These are phyloP conservation scores for Centroberyx gerrardi DNA, from an alignment of 2,797 vertebrate species.

Conservation along the genomic window DNA sequence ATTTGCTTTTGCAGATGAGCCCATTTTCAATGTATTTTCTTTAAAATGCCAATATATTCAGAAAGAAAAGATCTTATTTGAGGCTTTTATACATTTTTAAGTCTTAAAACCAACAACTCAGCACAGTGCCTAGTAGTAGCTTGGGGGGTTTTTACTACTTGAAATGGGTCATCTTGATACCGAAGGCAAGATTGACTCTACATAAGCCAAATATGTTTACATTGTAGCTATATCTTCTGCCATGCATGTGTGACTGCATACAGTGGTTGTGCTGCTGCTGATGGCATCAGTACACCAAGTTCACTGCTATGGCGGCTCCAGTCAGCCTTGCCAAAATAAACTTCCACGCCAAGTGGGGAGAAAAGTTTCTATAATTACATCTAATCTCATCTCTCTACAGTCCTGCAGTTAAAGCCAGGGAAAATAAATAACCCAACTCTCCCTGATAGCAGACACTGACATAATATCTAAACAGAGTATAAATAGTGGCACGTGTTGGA, in stretches of 20 bases:
- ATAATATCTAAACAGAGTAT: not conserved
- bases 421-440: not conserved
- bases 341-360: not conserved
- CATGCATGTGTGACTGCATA: not conserved
- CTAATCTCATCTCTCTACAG: constrained; percentile 3
- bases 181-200: not conserved
- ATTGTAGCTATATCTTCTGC: not conserved
- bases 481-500: constrained; percentile 10
- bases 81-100: too few relatives aligned
- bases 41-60: too few relatives aligned
- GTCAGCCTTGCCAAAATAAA: constrained; percentile 10
- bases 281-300: not conserved
- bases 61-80: not conserved
- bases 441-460: not conserved
- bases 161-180: not conserved
- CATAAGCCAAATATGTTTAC: not conserved
- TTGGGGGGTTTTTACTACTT: not conserved
- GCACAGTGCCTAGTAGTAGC: too few relatives aligned
- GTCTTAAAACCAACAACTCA: too few relatives aligned
- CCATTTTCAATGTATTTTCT: not conserved
- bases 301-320: not conserved
- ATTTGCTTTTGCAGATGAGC: not conserved
- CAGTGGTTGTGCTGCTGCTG: not conserved
- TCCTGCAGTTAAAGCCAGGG: not conserved
- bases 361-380: not conserved